Percentiles rank a stretch among this genome's conserved stretches.
Conservation (phyloP, 2,888 invertebrate species). For the Lasioglossum vierecki region DNA sequence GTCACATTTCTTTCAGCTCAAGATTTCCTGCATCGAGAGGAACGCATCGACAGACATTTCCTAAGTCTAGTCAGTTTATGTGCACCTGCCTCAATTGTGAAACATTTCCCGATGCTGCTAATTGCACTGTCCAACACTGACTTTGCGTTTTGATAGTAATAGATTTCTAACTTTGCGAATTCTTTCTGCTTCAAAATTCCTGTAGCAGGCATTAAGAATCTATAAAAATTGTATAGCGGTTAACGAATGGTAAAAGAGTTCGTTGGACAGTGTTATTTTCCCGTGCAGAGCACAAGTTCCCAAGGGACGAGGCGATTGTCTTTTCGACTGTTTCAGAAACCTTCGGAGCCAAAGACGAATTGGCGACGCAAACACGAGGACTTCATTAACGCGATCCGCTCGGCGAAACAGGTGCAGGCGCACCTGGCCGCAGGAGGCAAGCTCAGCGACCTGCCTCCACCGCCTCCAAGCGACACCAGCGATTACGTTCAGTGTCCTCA, state of each 20-base stretch:
- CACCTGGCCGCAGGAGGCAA: conserved; percentile 94
- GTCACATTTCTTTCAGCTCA: neutral
- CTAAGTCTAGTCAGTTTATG: neutral
- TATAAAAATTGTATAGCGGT: neutral
- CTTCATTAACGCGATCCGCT: conserved; percentile 95
- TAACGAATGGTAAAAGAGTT: neutral
- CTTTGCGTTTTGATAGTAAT: neutral
- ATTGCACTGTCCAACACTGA: neutral
- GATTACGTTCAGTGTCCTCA: conserved; percentile 96
- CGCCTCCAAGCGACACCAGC: conserved; percentile 94
- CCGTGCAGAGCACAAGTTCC: conserved; percentile 3
- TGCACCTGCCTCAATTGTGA: neutral
- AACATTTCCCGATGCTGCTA: neutral
- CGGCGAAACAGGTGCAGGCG: conserved; percentile 93
- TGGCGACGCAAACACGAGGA: conserved; percentile 98
- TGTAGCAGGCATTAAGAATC: neutral
- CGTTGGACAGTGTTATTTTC: neutral
- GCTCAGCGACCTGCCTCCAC: conserved; percentile 94
- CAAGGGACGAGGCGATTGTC: conserved; percentile 18
- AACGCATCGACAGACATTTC: neutral
- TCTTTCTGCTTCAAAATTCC: neutral
- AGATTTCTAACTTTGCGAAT: neutral
- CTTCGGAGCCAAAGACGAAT: conserved; percentile 84
- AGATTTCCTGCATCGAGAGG: neutral
- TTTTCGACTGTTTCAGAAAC: conserved; percentile 70